Evolutionary conservation across 2,113 vertebrate species (phyloP).

Genomic region (Thermophis baileyi): DNA sequence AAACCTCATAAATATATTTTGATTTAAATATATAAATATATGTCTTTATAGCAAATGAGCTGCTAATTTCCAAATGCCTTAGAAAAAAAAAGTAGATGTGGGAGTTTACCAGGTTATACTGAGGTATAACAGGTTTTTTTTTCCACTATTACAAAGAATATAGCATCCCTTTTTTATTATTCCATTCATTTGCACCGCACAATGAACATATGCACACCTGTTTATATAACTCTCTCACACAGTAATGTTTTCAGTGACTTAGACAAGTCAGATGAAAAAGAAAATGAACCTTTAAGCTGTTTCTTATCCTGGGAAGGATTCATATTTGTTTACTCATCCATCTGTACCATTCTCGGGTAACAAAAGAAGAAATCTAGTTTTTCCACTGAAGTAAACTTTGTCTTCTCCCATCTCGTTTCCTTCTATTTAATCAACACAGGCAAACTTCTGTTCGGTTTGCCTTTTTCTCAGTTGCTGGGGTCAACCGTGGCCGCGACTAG

Average conservation of each 20-base stretch:
- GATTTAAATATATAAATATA: slow-evolving; percentile 33
- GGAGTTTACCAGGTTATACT: slow-evolving; percentile 13
- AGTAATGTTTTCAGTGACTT: background rate
- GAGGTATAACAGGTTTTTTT: background rate
- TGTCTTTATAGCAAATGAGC: slow-evolving; percentile 33
- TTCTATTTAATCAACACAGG: background rate
- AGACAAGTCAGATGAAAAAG: background rate
- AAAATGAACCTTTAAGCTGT: background rate
- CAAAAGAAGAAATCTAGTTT: background rate
- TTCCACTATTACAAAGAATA: background rate
- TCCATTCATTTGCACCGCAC: background rate
- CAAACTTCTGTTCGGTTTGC: background rate
- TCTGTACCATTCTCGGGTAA: background rate
- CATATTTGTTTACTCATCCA: background rate
- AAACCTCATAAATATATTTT: slow-evolving; percentile 38
- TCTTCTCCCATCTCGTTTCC: background rate
- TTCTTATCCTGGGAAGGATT: background rate
- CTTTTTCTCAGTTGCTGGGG: background rate
- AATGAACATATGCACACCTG: background rate
- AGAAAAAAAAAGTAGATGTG: slow-evolving; percentile 31
- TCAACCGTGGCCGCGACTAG: background rate
- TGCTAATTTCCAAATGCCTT: slow-evolving; percentile 8
- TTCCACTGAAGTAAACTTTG: background rate
- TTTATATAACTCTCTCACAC: slow-evolving; percentile 5
- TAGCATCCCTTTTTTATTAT: slow-evolving; percentile 9